phyloP scores from a whole-genome alignment of 2,888 invertebrate genomes.

The Agrilus cyanescens region DNA sequence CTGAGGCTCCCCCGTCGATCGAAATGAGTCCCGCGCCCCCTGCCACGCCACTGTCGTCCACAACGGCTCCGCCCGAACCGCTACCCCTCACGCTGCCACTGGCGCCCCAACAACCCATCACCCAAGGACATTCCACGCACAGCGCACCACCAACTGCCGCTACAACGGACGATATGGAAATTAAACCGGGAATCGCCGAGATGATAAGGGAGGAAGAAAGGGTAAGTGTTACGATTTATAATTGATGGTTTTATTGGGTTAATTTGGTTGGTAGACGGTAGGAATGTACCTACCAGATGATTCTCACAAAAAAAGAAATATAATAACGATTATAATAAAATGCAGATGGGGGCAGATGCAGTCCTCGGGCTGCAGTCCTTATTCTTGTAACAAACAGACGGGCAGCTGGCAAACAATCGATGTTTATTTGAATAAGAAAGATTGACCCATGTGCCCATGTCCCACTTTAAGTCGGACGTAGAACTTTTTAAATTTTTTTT shows the following conservation, averaged over 20 bases:
- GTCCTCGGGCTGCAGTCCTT: too few species aligned
- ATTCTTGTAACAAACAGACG: too few species aligned
- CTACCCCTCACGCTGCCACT: conserved; percentile 33
- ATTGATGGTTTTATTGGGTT: too few species aligned
- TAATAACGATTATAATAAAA: not conserved
- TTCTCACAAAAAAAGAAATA: not conserved
- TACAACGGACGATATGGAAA: conserved; percentile 68
- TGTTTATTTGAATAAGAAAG: too few species aligned
- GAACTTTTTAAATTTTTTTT: too few species aligned
- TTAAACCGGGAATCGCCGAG: conserved; percentile 89
- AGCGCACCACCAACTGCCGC: conserved; percentile 21
- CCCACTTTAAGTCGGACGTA: too few species aligned
- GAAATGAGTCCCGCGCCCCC: conserved; percentile 33
- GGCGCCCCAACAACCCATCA: conserved; percentile 23
- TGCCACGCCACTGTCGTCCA: conserved; percentile 36
- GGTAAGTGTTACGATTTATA: conserved; percentile 51
- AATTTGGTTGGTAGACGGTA: too few species aligned
- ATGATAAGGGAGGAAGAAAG: conserved; percentile 94
- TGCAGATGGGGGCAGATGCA: too few species aligned
- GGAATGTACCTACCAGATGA: too few species aligned
- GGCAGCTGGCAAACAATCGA: too few species aligned
- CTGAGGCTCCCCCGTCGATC: conserved; percentile 34
- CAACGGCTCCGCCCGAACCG: conserved; percentile 32
- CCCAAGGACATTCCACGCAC: conserved; percentile 17
- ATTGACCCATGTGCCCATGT: too few species aligned